Evolutionary conservation across 2,888 invertebrate species (phyloP).

Genomic region (Polietes domitor): DNA sequence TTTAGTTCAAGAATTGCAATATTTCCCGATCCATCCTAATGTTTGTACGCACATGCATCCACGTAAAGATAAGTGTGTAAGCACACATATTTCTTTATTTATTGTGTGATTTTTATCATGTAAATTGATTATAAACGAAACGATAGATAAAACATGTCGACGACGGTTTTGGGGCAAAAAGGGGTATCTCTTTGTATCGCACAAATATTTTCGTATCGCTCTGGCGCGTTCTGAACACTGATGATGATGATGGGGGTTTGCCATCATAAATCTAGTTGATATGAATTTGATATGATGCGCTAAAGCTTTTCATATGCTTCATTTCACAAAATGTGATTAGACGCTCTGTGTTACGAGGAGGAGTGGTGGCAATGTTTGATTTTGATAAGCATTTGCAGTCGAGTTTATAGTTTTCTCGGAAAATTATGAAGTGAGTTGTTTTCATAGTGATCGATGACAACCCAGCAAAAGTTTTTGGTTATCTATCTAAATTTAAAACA

Average conservation of each 20-base stretch:
- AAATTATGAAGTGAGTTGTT: neutral
- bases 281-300: neutral
- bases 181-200: neutral
- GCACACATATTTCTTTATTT: neutral
- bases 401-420: neutral
- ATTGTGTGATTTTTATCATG: neutral
- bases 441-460: neutral
- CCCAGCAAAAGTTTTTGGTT: neutral
- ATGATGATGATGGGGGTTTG: neutral
- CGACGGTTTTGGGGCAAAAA: neutral
- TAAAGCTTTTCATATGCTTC: conserved; percentile 10
- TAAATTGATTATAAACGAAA: neutral
- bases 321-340: neutral
- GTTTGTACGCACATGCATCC: no score
- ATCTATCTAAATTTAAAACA: no score
- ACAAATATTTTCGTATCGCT: neutral
- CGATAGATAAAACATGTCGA: neutral
- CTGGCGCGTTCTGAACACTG: neutral
- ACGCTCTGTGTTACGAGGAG: neutral
- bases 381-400: neutral
- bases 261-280: conserved; percentile 4
- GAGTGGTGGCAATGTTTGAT: conserved; percentile 2
- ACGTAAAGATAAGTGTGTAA: no score
- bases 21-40: no score
- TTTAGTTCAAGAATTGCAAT: no score